A percentile compares a stretch with the other conserved stretches of the same genome.
Conservation (phyloP, 2,797 vertebrate species). For the Enteromius trimaculatus region DNA sequence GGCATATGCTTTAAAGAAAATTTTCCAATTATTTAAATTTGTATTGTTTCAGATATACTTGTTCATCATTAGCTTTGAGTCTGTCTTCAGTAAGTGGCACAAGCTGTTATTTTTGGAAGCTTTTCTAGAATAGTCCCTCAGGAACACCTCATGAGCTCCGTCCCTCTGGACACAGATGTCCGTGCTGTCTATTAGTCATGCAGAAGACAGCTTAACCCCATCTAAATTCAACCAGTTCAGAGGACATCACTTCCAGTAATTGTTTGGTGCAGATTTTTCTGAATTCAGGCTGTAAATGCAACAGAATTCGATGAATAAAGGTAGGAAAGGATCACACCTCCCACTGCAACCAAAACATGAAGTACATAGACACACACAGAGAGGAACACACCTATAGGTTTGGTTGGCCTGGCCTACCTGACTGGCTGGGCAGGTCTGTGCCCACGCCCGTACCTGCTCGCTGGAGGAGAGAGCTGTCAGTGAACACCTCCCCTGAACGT, state of each 20-base stretch:
- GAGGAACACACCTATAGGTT: conserved; percentile 51
- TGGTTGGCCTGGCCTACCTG: conserved; percentile 60
- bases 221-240: not conserved
- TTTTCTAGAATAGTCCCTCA: not conserved
- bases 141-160: not conserved
- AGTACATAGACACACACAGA: conserved; percentile 61
- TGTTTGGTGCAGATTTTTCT: not conserved
- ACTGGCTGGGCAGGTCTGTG: conserved; percentile 77
- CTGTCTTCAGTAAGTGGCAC: not conserved
- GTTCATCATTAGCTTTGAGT: not conserved
- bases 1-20: not conserved
- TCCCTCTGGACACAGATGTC: not conserved
- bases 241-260: conserved; percentile 1
- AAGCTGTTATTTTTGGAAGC: not conserved
- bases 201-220: not conserved
- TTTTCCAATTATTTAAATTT: fast-evolving
- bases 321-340: conserved; percentile 30
- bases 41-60: not conserved
- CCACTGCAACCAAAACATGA: conserved; percentile 39
- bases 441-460: conserved; percentile 76
- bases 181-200: not conserved
- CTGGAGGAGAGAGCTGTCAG: conserved; percentile 73
- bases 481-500: conserved; percentile 38
- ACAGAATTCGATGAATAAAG: conserved; percentile 16
- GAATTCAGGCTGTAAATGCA: not conserved